phyloP scores from a whole-genome alignment of 2,888 invertebrate genomes.

The Boloria selene region DNA sequence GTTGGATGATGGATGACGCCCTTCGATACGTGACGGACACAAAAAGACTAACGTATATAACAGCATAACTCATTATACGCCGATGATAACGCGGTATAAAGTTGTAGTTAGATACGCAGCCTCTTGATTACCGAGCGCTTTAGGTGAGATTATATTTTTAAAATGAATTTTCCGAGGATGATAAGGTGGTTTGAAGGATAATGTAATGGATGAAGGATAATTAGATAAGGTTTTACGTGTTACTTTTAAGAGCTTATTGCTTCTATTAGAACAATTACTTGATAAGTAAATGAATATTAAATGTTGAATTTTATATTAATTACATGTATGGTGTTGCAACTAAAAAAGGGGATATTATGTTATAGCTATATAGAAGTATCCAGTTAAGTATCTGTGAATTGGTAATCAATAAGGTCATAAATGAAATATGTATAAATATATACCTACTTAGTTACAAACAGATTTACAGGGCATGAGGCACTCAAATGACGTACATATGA shows the following conservation, averaged over 20 bases:
- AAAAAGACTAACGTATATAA: conserved; percentile 67
- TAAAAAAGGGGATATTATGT: no score
- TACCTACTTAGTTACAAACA: neutral
- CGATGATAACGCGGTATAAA: conserved; percentile 75
- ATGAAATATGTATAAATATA: neutral
- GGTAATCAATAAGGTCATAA: neutral
- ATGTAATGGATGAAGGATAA: conserved; percentile 13
- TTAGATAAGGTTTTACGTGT: conserved; percentile 2
- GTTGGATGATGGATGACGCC: conserved; percentile 77
- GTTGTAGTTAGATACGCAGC: conserved; percentile 73
- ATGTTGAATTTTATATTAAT: no score
- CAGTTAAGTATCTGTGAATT: no score
- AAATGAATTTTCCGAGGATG: conserved; percentile 43
- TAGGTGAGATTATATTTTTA: conserved; percentile 61
- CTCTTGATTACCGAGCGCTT: conserved; percentile 62
- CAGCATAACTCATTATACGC: conserved; percentile 77
- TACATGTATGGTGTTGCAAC: no score
- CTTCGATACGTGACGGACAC: conserved; percentile 71
- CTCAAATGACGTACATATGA: conserved; percentile 37
- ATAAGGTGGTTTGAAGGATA: conserved; percentile 22
- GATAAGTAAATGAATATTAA: no score
- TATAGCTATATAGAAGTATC: no score
- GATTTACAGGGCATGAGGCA: conserved; percentile 18
- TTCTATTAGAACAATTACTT: no score
- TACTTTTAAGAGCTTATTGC: no score